Conservation (phyloP, 1,140 invertebrate species). For the Drosophila pachea region DNA sequence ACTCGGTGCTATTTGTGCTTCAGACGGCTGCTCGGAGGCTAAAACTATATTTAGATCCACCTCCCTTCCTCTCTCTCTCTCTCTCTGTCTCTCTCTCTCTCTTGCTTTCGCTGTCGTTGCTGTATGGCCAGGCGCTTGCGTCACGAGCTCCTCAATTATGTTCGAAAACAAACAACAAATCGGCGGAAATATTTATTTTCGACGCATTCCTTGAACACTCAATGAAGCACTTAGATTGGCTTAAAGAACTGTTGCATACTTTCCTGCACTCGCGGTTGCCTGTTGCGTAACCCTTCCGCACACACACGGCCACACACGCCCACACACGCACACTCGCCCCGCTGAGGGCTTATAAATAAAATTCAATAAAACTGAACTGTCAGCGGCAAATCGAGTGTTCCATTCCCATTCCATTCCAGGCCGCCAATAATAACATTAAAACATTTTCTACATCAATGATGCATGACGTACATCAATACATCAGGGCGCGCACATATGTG, state of each 20-base stretch:
- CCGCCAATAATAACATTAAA: constrained; percentile 72
- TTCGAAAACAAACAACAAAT: no score
- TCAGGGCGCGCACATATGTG: constrained; percentile 52
- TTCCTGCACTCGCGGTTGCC: constrained; percentile 34
- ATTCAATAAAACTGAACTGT: constrained; percentile 74
- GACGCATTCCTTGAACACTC: neutral
- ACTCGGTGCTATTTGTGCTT: no score
- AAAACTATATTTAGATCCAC: no score
- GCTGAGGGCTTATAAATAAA: constrained; percentile 48
- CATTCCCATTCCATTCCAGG: neutral
- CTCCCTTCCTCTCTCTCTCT: no score
- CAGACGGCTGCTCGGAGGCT: no score
- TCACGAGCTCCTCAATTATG: no score
- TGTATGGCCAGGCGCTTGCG: no score
- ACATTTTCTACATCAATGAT: constrained; percentile 75
- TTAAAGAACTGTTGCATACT: constrained; percentile 30
- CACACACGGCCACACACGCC: neutral
- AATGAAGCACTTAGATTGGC: constrained; percentile 33
- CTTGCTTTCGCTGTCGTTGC: no score
- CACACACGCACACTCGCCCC: neutral
- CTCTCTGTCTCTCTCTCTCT: no score
- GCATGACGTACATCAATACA: constrained; percentile 73
- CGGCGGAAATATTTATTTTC: no score
- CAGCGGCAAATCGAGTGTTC: constrained; percentile 37
- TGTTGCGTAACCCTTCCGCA: constrained; percentile 56